Percentiles rank a stretch among this genome's conserved stretches.
Evolutionary conservation across 2,888 invertebrate species (phyloP).

Genomic region (Dorcus hopei): DNA sequence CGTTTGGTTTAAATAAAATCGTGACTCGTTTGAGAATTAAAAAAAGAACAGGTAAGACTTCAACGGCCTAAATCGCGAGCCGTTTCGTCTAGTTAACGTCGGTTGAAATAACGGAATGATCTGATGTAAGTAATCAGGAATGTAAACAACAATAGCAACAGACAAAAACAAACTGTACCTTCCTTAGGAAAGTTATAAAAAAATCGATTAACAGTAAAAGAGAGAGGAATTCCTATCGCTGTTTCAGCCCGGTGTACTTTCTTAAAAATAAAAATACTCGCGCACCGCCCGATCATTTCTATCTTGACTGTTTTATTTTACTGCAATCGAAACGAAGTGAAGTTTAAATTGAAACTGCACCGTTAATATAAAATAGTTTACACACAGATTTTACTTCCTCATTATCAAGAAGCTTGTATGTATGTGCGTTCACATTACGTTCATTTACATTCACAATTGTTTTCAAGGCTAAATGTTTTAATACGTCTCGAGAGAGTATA

Average conservation of each 20-base stretch:
- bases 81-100: too few relatives aligned
- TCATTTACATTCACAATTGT: too few relatives aligned
- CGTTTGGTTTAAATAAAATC: too few relatives aligned
- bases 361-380: not conserved
- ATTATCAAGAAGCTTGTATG: not conserved
- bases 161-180: conserved; percentile 5
- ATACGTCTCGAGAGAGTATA: too few relatives aligned
- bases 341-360: not conserved
- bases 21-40: too few relatives aligned
- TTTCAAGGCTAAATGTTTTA: too few relatives aligned
- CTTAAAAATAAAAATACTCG: conserved; percentile 5
- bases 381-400: not conserved
- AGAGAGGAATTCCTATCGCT: conserved; percentile 9
- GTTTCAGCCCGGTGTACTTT: conserved; percentile 5
- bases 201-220: conserved; percentile 14
- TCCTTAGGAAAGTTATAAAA: conserved; percentile 4
- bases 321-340: not conserved
- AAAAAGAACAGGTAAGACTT: too few relatives aligned
- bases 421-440: too few relatives aligned
- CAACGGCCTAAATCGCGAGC: too few relatives aligned
- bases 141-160: not conserved
- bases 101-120: not conserved
- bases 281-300: too few relatives aligned
- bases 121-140: not conserved
- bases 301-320: too few relatives aligned